These are phyloP conservation scores for Sphyrna mokarran DNA, from an alignment of 2,113 vertebrate species.

Conservation along the genomic window DNA sequence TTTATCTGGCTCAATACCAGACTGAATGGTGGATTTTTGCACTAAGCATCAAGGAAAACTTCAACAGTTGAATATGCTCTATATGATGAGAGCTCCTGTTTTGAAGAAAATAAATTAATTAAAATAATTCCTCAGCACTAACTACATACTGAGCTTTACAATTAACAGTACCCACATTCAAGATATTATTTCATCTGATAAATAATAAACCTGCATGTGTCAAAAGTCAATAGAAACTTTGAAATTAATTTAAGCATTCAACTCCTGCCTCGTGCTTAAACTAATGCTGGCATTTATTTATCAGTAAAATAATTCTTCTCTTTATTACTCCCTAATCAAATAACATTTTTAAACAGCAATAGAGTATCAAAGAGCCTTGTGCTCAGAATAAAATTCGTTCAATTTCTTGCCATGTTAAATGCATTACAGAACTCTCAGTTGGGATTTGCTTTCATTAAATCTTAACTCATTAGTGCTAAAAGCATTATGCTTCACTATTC, in stretches of 20 bases:
- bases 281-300: background rate
- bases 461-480: background rate
- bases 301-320: background rate
- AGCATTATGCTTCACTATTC: background rate
- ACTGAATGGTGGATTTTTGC: background rate
- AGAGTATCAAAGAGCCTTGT: background rate
- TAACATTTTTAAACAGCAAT: conserved; percentile 4
- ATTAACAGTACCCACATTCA: background rate
- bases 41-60: background rate
- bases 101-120: background rate
- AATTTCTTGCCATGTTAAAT: background rate
- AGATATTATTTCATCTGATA: conserved; percentile 12
- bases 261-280: background rate
- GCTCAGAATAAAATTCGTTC: conserved; percentile 1
- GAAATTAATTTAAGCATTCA: background rate
- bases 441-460: background rate
- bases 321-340: background rate
- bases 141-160: background rate
- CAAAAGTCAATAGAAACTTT: background rate
- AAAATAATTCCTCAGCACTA: background rate
- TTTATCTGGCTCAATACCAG: background rate
- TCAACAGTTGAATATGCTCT: background rate
- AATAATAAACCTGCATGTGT: background rate
- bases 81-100: background rate
- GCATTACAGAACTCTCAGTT: background rate